Evolutionary conservation across 1,140 invertebrate genomes (phyloP).

Genomic region (Zaprionus ghesquierei): DNA sequence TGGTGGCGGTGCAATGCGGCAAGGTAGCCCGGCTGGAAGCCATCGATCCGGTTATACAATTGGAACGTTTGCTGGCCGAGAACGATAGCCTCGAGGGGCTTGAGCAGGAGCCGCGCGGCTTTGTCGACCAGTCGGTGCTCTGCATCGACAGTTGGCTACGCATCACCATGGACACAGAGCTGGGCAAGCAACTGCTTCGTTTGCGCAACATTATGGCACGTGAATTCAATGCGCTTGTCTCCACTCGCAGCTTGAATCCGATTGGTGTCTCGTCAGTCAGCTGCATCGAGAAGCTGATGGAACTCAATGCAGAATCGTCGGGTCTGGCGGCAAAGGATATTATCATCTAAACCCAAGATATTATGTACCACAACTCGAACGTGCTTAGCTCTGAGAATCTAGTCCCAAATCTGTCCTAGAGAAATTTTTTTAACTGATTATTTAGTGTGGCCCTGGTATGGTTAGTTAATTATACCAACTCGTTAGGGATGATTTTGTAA

Average conservation of each 20-base stretch:
- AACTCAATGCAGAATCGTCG: neutral
- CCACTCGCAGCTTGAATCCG: neutral
- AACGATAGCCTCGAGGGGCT: neutral
- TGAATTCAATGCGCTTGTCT: slow-evolving; percentile 35
- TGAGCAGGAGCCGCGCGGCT: too few species aligned
- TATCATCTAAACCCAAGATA: neutral
- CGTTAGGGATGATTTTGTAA: neutral
- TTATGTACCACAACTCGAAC: neutral
- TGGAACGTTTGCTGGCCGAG: neutral
- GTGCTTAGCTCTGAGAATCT: neutral
- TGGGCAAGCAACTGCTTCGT: neutral
- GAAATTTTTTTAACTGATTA: neutral
- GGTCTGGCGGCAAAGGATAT: slow-evolving; percentile 7
- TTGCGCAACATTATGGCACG: slow-evolving; percentile 22
- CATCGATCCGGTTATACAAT: neutral
- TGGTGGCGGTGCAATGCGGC: slow-evolving; percentile 38
- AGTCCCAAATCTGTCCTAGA: neutral
- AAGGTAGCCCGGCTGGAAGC: slow-evolving; percentile 21
- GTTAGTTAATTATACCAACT: too few species aligned
- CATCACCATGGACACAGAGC: neutral
- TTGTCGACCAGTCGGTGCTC: neutral
- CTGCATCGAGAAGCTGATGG: neutral
- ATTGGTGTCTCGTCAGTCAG: neutral
- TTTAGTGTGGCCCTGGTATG: neutral
- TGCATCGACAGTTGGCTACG: slow-evolving; percentile 43